Percentiles rank a stretch among this genome's conserved stretches.
phyloP scores from a whole-genome alignment of 2,888 invertebrate species.

The Zootermopsis nevadensis region DNA sequence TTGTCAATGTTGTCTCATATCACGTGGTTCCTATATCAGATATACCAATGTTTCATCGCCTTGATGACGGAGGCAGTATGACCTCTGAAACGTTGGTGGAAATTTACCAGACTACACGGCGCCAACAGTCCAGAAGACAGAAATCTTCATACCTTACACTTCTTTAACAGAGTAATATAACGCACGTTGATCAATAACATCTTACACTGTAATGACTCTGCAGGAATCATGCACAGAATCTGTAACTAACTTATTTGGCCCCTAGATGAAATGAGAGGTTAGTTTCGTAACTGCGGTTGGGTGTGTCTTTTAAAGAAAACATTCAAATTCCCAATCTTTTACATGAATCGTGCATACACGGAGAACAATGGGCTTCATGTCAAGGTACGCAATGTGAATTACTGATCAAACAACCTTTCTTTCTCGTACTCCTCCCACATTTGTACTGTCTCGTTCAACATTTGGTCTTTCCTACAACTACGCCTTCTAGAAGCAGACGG shows the following conservation, averaged over 20 bases:
- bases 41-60: no score
- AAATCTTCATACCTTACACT: no score
- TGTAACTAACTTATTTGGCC: background rate
- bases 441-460: background rate
- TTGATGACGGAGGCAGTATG: no score
- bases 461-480: background rate
- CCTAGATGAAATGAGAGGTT: background rate
- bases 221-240: background rate
- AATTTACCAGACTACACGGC: no score
- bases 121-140: no score
- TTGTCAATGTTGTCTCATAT: no score
- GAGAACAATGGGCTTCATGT: constrained; percentile 2
- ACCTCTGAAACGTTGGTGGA: no score
- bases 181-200: no score
- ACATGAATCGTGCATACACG: background rate
- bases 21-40: no score
- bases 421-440: background rate
- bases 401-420: background rate
- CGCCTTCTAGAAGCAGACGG: no score
- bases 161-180: no score
- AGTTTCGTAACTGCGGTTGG: background rate
- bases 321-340: background rate
- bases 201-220: background rate
- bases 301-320: constrained; percentile 9
- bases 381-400: background rate